A percentile compares a stretch with the other conserved stretches of the same genome.
phyloP scores from a whole-genome alignment of 2,888 invertebrate species.

The Eulithis prunata region DNA sequence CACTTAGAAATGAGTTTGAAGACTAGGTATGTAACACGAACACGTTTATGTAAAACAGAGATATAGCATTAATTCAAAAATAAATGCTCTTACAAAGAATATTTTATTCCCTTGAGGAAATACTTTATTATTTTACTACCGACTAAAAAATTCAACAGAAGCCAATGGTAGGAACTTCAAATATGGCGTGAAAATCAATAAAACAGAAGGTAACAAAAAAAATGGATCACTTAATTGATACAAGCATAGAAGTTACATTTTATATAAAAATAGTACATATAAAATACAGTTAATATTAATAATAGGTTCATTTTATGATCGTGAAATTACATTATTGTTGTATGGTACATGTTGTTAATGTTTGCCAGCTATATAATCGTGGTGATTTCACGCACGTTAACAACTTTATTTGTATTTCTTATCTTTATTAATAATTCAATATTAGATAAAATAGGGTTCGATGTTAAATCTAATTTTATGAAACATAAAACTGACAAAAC shows the following conservation, averaged over 20 bases:
- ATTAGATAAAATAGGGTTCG: no score
- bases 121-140: background rate
- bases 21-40: constrained; percentile 52
- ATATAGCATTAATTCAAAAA: background rate
- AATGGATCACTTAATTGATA: background rate
- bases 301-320: no score
- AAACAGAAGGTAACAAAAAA: background rate
- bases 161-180: constrained; percentile 9
- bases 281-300: no score
- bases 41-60: background rate
- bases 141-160: constrained; percentile 15
- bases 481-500: background rate
- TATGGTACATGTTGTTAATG: no score
- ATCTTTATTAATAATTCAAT: no score
- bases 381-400: no score
- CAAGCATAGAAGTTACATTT: no score
- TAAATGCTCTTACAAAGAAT: constrained; percentile 1
- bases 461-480: background rate
- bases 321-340: no score
- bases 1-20: constrained; percentile 35
- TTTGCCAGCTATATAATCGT: no score
- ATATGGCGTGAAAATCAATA: constrained; percentile 10
- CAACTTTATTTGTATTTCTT: no score
- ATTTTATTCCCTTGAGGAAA: background rate
- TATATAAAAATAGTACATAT: no score